Conservation (phyloP, 2,113 vertebrate species). For the Labeo rohita region DNA sequence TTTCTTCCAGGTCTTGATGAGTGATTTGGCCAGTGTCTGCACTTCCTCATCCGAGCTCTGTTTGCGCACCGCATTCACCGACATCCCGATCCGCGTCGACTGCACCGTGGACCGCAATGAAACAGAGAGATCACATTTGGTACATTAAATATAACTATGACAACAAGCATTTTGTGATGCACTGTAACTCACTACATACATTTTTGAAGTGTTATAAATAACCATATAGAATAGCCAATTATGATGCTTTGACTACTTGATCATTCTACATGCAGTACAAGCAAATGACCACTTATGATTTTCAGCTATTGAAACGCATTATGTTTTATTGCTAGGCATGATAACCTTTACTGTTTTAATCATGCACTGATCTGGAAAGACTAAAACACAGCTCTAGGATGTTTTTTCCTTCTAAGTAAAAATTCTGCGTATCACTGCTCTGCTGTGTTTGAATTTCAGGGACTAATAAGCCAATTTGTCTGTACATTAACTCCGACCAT, state of each 20-base stretch:
- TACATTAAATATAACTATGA: not conserved
- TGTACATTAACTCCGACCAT: not conserved
- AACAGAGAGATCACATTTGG: not conserved
- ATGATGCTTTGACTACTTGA: not conserved
- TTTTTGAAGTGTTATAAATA: not conserved
- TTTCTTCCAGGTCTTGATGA: slow-evolving; percentile 98
- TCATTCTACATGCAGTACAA: not conserved
- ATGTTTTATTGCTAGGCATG: not conserved
- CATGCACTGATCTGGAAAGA: not conserved
- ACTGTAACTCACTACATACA: not conserved
- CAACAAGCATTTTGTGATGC: not conserved
- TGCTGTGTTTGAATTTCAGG: not conserved
- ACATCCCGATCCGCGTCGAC: slow-evolving; percentile 96
- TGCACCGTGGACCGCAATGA: slow-evolving; percentile 58
- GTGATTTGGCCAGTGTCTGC: slow-evolving; percentile 89
- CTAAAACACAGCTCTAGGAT: not conserved
- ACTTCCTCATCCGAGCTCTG: slow-evolving; percentile 94
- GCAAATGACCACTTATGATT: not conserved
- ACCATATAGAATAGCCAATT: not conserved
- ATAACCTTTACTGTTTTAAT: not conserved
- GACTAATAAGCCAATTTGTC: not conserved
- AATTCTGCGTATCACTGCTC: not conserved
- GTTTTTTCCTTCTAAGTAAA: not conserved
- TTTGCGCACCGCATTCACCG: slow-evolving; percentile 93
- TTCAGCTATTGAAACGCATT: not conserved